These are phyloP conservation scores for Dicycla oo DNA, from an alignment of 2,888 invertebrate genomes.

Conservation along the genomic window DNA sequence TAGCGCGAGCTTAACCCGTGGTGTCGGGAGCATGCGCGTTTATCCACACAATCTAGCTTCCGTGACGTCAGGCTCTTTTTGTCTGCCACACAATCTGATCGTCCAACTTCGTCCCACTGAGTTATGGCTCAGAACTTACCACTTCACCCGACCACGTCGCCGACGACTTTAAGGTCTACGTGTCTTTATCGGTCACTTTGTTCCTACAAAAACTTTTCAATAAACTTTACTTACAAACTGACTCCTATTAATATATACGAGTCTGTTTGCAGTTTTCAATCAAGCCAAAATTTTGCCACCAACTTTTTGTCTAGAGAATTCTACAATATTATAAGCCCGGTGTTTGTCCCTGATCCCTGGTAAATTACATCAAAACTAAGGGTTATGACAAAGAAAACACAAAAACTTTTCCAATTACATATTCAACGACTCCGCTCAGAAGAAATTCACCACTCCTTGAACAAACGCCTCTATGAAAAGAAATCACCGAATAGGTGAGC, in stretches of 20 bases:
- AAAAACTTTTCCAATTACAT: constrained; percentile 88
- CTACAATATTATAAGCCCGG: constrained; percentile 50
- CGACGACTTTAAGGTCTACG: constrained; percentile 74
- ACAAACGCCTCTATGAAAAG: constrained; percentile 88
- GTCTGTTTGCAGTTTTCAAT: constrained; percentile 59
- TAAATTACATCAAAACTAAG: constrained; percentile 72
- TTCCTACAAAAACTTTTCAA: constrained; percentile 64
- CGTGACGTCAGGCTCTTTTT: constrained; percentile 79
- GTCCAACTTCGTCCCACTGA: constrained; percentile 78
- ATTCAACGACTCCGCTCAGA: constrained; percentile 83
- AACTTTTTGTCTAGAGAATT: constrained; percentile 41
- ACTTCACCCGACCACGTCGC: constrained; percentile 72
- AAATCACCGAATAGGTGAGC: constrained; percentile 90
- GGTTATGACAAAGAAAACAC: constrained; percentile 78
- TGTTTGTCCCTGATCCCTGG: constrained; percentile 55
- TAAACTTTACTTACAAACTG: constrained; percentile 54
- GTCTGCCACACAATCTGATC: constrained; percentile 81
- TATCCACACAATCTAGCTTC: constrained; percentile 80
- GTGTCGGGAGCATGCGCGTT: constrained; percentile 75
- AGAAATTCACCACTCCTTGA: constrained; percentile 83
- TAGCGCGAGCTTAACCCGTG: constrained; percentile 72
- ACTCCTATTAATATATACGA: constrained; percentile 51
- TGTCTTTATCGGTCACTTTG: constrained; percentile 74
- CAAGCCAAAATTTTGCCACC: constrained; percentile 35
- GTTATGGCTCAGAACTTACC: constrained; percentile 81